A percentile compares a stretch with the other conserved stretches of the same genome.
These are phyloP conservation scores for Okapia johnstoni DNA, from an alignment of 2,113 vertebrate genomes.

Conservation along the genomic window DNA sequence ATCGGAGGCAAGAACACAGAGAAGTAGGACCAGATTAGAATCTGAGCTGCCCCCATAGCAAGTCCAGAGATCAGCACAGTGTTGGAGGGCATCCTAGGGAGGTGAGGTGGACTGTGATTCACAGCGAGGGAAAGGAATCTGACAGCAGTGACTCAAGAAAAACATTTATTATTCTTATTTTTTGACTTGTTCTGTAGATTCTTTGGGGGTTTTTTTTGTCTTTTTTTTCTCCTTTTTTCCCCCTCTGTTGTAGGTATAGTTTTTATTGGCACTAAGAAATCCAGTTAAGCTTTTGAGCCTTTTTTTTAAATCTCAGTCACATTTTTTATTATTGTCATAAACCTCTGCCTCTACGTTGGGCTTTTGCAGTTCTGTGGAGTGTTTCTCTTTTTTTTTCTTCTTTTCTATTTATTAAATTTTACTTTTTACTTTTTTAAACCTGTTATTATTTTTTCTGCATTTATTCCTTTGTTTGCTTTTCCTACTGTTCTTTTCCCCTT, in stretches of 20 bases:
- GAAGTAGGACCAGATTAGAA: not conserved
- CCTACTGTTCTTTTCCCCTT: not conserved
- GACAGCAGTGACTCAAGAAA: not conserved
- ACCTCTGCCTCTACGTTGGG: accelerated
- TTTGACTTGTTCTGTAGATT: not conserved
- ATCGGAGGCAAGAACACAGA: not conserved
- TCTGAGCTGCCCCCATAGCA: not conserved
- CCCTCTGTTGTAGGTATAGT: not conserved
- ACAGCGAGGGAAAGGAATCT: accelerated
- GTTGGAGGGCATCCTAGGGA: not conserved
- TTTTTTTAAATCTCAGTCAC: not conserved
- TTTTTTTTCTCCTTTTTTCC: not conserved
- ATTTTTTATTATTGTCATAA: not conserved
- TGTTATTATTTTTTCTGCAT: not conserved
- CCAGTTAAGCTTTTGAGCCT: not conserved
- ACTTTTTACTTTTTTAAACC: not conserved
- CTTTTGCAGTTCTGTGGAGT: not conserved
- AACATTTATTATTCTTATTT: not conserved
- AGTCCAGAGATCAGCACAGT: not conserved
- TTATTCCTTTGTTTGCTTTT: not conserved
- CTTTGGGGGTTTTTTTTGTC: not conserved
- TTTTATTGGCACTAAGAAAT: not conserved
- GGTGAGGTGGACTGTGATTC: not conserved
- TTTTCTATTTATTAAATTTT: not conserved
- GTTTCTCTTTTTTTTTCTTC: not conserved